Conservation (phyloP, 92 coral and sea anemone species). For the Epizoanthus illoricatus region DNA sequence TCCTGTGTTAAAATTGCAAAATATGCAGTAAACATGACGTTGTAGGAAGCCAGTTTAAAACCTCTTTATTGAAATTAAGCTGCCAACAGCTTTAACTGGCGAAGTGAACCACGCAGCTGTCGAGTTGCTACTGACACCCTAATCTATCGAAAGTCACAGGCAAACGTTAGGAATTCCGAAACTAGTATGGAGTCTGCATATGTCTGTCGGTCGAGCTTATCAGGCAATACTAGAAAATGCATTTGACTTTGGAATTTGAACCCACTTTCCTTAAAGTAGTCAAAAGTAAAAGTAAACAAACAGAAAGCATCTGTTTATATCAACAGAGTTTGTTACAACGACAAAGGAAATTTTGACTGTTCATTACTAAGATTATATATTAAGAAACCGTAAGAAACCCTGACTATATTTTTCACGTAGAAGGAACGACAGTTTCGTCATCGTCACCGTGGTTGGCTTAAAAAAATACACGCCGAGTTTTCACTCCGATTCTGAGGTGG, state of each 20-base stretch:
- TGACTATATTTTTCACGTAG: too few relatives aligned
- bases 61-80: constrained; percentile 11
- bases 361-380: too few relatives aligned
- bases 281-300: constrained; percentile 5
- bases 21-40: constrained; percentile 10
- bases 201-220: background rate
- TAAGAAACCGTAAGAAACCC: too few relatives aligned
- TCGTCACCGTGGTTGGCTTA: too few relatives aligned
- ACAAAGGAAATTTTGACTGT: too few relatives aligned
- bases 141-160: constrained; percentile 16
- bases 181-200: background rate
- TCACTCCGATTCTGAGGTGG: background rate
- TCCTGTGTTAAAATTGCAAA: constrained; percentile 32
- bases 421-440: too few relatives aligned
- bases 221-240: background rate
- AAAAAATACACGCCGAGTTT: too few relatives aligned
- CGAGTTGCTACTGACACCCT: constrained; percentile 6
- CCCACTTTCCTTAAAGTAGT: constrained; percentile 3
- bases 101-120: background rate
- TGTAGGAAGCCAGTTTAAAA: background rate
- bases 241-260: background rate
- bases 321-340: background rate
- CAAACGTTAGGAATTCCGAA: background rate
- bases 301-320: constrained; percentile 15
- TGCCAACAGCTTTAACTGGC: background rate